Evolutionary conservation across 2,797 vertebrate genomes (phyloP), one percentile per base, ranked within the genome.

Genomic region (Sparus aurata): DNA sequence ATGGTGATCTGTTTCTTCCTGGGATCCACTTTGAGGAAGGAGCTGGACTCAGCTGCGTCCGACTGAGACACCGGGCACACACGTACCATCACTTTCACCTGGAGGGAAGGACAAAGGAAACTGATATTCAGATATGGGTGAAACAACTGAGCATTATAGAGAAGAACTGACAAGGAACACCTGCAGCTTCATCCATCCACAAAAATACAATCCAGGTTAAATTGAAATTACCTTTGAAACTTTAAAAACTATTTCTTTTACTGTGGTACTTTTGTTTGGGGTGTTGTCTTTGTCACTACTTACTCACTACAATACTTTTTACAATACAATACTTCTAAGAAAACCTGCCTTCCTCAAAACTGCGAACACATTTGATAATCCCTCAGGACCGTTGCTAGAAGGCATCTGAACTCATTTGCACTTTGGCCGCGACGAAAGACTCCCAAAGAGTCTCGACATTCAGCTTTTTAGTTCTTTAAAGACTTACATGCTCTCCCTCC

Each of bases 11-110:
- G 98, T 87, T 98, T 99, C 93, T 99, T 99, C 62, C 97, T 96
- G 1, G 97, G 95, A 82, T 99, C 98, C 74, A 98, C 97, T 91
- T 99, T 99, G 52, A 99, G 89, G 94, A 99, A 99, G 18, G 98
- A 97, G 83, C 97, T 98, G 92, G 97, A 98, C 86, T 98, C 97
- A 0, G 96, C 93, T 0, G 93, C 94, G 4, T 98, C 97, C 1
- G 95, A 95, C 70, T 96, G 95, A 49, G 96, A 88, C 0, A 92
- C 93, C 1, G 98, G 97, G 88, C 97, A 98, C 75, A 99, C 96
- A 12, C 98, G 97, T 27, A 99, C 95, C 98, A 99, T 99, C 86
- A 99, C 98, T 89, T 99, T 99, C 55, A 99, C 98, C 98, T 99
- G 6, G 90, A 65, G 2, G 69, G 76, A 20, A 22, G 84, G 62